Conservation (phyloP, 2,888 invertebrate genomes). For the Polylopha cassiicola region DNA sequence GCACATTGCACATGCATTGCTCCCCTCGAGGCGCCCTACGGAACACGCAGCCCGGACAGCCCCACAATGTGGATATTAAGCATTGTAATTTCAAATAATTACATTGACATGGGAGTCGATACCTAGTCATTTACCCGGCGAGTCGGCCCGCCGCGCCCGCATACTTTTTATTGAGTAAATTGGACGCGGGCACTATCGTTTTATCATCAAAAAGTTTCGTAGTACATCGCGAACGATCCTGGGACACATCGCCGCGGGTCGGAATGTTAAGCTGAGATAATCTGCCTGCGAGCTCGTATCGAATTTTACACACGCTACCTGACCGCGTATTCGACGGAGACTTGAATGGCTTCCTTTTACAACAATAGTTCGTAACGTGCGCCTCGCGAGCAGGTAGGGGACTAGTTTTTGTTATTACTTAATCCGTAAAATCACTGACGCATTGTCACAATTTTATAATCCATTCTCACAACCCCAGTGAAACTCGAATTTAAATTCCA, state of each 20-base stretch:
- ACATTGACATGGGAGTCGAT: constrained; percentile 45
- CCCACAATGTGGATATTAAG: constrained; percentile 39
- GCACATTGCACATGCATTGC: constrained; percentile 12
- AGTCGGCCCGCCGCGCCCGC: constrained; percentile 54
- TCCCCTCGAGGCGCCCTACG: constrained; percentile 11
- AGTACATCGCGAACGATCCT: constrained; percentile 42
- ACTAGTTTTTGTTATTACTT: constrained; percentile 42
- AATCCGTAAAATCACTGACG: constrained; percentile 27
- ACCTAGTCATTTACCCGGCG: constrained; percentile 34
- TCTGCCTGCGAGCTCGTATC: constrained; percentile 59
- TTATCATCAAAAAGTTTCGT: constrained; percentile 52
- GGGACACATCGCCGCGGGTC: constrained; percentile 42
- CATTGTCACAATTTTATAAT: constrained; percentile 17
- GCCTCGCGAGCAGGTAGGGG: constrained; percentile 55
- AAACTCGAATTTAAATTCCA: too few species aligned
- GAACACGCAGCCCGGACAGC: constrained; percentile 13
- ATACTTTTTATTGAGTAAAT: constrained; percentile 71
- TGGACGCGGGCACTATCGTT: constrained; percentile 48
- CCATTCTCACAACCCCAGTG: constrained; percentile 4
- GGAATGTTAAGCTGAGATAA: constrained; percentile 75
- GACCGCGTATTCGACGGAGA: constrained; percentile 56
- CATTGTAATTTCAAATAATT: constrained; percentile 62
- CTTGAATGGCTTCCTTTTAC: constrained; percentile 63
- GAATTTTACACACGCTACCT: constrained; percentile 72
- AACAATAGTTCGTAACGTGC: constrained; percentile 52